Evolutionary conservation across 1,140 invertebrate genomes (phyloP).

Genomic region (Drosophila guanche): DNA sequence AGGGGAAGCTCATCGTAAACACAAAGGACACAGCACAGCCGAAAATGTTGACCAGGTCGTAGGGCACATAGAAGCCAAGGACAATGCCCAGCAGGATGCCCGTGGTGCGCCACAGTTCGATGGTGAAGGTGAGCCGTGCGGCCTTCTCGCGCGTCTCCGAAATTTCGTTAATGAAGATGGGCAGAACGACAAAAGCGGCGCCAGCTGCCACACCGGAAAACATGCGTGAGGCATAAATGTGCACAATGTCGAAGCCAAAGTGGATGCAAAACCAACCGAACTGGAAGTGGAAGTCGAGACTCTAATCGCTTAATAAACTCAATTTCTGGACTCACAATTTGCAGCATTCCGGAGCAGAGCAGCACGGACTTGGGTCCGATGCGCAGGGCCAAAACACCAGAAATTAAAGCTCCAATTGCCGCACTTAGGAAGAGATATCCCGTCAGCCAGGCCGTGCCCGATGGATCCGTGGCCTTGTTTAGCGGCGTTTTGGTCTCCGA

Average conservation of each 20-base stretch:
- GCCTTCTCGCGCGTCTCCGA: conserved; percentile 73
- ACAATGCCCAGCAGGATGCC: conserved; percentile 67
- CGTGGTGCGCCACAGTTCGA: conserved; percentile 68
- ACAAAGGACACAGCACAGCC: conserved; percentile 85
- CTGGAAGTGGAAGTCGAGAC: conserved; percentile 15
- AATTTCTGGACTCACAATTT: conserved; percentile 61
- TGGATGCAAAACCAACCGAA: conserved; percentile 73
- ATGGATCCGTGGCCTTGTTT: conserved; percentile 35
- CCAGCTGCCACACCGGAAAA: conserved; percentile 84
- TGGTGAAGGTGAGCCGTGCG: conserved; percentile 55
- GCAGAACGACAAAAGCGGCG: conserved; percentile 84
- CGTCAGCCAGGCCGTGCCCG: conserved; percentile 52
- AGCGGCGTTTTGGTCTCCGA: conserved; percentile 54
- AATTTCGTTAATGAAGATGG: conserved; percentile 85
- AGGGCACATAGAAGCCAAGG: conserved; percentile 52
- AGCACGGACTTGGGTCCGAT: conserved; percentile 76
- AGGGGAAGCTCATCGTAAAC: conserved; percentile 85
- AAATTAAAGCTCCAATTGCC: conserved; percentile 53
- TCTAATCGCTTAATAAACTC: background rate
- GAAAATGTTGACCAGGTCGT: conserved; percentile 57
- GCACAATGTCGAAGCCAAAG: conserved; percentile 70
- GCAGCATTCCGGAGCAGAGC: conserved; percentile 63
- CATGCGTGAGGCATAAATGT: conserved; percentile 83
- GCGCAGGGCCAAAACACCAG: conserved; percentile 50
- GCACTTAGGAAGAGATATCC: conserved; percentile 69